Evolutionary conservation across 2,797 vertebrate genomes (phyloP).

Genomic region (Erithacus rubecula): DNA sequence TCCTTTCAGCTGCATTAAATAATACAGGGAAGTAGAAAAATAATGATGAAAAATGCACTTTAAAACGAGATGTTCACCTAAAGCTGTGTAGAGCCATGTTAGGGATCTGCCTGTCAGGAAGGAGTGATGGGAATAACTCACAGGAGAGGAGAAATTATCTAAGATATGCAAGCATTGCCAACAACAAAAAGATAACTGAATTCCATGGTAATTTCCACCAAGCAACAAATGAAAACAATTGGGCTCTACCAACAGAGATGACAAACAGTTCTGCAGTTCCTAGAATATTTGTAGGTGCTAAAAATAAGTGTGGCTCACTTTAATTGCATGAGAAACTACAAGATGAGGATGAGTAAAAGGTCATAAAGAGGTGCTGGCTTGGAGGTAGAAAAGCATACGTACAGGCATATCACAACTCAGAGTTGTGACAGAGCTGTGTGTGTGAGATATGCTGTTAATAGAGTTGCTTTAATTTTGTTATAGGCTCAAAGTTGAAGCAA

Average conservation of each 20-base stretch:
- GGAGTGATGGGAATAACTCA: not conserved
- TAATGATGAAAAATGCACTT: not conserved
- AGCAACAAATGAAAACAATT: constrained; percentile 1
- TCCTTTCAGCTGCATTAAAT: not conserved
- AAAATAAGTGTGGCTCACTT: constrained; percentile 48
- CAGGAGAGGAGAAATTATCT: not conserved
- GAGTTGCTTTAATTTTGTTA: not conserved
- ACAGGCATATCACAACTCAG: not conserved
- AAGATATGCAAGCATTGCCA: constrained; percentile 2
- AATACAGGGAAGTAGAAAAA: not conserved
- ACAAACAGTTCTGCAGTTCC: constrained; percentile 39
- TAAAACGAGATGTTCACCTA: not conserved
- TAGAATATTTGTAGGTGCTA: constrained; percentile 47
- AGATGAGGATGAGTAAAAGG: constrained; percentile 29
- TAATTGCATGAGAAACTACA: constrained; percentile 29
- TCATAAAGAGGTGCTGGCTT: constrained; percentile 9
- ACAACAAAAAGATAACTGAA: constrained; percentile 18
- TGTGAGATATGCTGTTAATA: not conserved
- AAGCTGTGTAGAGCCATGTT: not conserved
- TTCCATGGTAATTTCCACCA: not conserved
- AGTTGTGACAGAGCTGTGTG: not conserved
- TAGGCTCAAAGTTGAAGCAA: not conserved
- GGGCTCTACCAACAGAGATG: not conserved
- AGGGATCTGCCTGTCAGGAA: not conserved
- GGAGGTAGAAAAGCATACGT: not conserved